Evolutionary conservation across 2,797 vertebrate species (phyloP), one percentile per base, ranked within the genome.

Genomic region (Gila robusta): DNA sequence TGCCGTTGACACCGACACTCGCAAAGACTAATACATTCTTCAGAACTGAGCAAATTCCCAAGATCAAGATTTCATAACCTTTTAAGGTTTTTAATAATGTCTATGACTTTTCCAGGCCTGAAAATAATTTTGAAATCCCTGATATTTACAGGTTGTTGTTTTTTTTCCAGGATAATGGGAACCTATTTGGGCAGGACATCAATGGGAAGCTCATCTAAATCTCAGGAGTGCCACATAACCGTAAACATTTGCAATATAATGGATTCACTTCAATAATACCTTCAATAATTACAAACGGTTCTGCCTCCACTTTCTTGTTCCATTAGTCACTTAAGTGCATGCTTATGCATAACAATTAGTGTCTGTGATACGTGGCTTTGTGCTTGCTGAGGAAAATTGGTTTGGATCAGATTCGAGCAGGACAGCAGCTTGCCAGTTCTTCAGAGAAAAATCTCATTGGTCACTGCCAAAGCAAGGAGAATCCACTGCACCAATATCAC

Each of bases 391-490:
- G 21, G 44, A 54, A 69, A 81, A 81, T 39, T 9, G 35, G 79
- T 81, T 81, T 81, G 64, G 44, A 49, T 81, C 41, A 32, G 78
- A 66, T 64, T 79, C 41, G 41, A 69, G 32, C 44, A 49, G 62
- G 35, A 80, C 78, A 54, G 21, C 44, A 35, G 79, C 21, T 81
- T 81, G 79, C 79, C 79, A 81, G 28, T 35, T 69, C 64, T 69
- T 49, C 21, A n/a, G 64, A 81, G 62, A 81, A 52, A 66, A 66
- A 47, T 39, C 59, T 23, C 28, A 35, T 49, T 81, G 41, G 41
- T 52, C 28, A 52, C 28, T 70, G 79, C 79, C 79, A 81, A 81
- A 8, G 79, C 44, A 52, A 81, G 21, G 19, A 81, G 62, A 80
- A 19, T 17, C n/a, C 41, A 19, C 39, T 19, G 3, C 59, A 49